Base-by-base conservation (phyloP, 2,888 invertebrate species). In the Dasysyrphus albostriatus region DNA sequence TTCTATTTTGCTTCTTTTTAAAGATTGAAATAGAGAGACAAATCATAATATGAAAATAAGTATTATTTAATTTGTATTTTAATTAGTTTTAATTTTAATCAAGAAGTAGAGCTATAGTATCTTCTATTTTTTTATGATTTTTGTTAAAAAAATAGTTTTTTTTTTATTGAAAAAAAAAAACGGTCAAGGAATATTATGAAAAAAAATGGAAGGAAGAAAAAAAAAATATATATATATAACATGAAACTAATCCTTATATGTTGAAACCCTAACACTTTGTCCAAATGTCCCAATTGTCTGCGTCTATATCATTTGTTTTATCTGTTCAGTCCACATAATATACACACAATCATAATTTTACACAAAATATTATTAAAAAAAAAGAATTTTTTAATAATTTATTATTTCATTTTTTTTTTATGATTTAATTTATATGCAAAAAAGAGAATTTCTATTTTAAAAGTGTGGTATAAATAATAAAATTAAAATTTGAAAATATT, bases 261-360 rank as follows among this genome's bases (percentile, higher is more conserved):
- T 92, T 91, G 75, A 89, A 93, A 93, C 94, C 94, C 93, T 93
- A 93, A 93, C 90, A 89, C 89, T 93, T 94, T 94, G 93, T 94
- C 94, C 90, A 90, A 94, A 93, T 94, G 94, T 95, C 94, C 95
- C 95, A 95, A 90, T 95, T 96, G 96, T 96, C 95, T 96, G 95
- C 96, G 96, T 96, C 96, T 95, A 95, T 90, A 90, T 94, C 95
- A 96, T 95, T 95, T 95, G 95, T 95, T 93, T 94, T 91, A 91
- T 91, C 91, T 92, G 92, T 92, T 91, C 90, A 91, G 90, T 91
- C 88, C 89, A 90, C 91, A 90, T 90, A 89, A 90, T 89, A 89
- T 87, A 91, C 91, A 88, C 88, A 88, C 77, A 88, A 89, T 88
- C 83, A 79, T 89, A 88, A 88, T 89, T 89, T 90, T 89, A 91